Evolutionary conservation across 2,888 invertebrate species (phyloP).

Genomic region (Sycophila texana): DNA sequence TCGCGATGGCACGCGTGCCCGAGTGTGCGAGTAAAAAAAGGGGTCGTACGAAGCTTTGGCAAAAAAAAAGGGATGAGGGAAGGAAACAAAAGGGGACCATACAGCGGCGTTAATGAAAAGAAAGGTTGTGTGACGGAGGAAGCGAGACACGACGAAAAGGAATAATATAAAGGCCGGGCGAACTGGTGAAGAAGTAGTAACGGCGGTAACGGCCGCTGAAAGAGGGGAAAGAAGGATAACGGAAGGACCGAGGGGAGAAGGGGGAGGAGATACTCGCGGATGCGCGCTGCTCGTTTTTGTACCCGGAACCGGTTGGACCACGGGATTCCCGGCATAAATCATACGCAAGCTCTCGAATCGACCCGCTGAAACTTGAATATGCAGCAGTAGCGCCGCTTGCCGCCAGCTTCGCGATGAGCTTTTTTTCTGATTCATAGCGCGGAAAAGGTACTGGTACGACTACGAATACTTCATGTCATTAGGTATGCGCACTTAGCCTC

Average conservation of each 20-base stretch:
- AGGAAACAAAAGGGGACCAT: slow-evolving; percentile 21
- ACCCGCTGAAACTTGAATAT: slow-evolving; percentile 3
- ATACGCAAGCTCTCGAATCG: slow-evolving; percentile 19
- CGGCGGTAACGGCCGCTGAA: not conserved
- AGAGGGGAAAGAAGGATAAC: not conserved
- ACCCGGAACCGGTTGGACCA: not conserved
- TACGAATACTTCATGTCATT: not conserved
- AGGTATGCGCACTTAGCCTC: not conserved
- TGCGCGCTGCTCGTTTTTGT: slow-evolving; percentile 11
- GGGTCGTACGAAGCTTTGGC: not conserved
- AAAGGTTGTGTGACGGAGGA: slow-evolving; percentile 23
- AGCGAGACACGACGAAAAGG: not conserved
- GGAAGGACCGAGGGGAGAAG: not conserved
- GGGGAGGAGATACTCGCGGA: not conserved
- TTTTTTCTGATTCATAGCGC: not conserved
- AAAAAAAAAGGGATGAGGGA: not conserved
- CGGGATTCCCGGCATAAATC: slow-evolving; percentile 29
- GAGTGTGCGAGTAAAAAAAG: not conserved
- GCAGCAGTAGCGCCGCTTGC: not conserved
- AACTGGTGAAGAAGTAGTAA: not conserved
- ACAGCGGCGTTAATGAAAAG: slow-evolving; percentile 41
- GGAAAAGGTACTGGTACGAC: not conserved
- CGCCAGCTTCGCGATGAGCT: not conserved
- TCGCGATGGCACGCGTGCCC: not conserved
- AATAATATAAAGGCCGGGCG: slow-evolving; percentile 13